Conservation (phyloP, 2,113 vertebrate species). For the Takifugu bimaculatus region DNA sequence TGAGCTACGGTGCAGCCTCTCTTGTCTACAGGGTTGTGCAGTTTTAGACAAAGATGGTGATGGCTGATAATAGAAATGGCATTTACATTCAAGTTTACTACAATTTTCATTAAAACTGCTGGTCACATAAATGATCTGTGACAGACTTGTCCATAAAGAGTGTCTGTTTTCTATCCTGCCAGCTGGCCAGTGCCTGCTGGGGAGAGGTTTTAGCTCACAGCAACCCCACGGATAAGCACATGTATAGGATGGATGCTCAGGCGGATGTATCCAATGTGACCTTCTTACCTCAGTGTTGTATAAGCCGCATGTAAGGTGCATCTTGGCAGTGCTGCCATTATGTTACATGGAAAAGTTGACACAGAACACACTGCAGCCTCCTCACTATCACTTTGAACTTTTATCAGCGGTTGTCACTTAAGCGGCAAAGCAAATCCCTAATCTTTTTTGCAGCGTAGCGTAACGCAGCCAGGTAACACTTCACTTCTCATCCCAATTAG, state of each 20-base stretch:
- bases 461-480: conserved; percentile 46
- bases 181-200: conserved; percentile 19
- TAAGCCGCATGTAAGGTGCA: background rate
- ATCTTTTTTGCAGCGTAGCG: conserved; percentile 37
- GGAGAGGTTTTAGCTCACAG: background rate
- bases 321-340: conserved; percentile 16
- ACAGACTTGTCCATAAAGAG: background rate
- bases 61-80: background rate
- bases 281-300: conserved; percentile 24
- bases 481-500: conserved; percentile 57
- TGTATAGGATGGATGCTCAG: conserved; percentile 7
- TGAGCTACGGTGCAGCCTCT: background rate
- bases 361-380: conserved; percentile 14
- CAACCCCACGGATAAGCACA: conserved; percentile 2
- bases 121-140: background rate
- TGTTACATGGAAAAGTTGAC: conserved; percentile 15
- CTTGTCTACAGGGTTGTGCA: too few species aligned
- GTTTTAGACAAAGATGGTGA: too few species aligned
- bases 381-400: conserved; percentile 33
- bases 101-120: background rate
- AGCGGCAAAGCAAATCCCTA: conserved; percentile 39
- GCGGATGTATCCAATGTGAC: conserved; percentile 16
- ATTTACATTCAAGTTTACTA: background rate
- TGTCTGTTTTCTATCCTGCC: background rate
- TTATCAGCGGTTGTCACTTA: conserved; percentile 35